Conservation (phyloP, 1,140 invertebrate species). For the Ostrea edulis region DNA sequence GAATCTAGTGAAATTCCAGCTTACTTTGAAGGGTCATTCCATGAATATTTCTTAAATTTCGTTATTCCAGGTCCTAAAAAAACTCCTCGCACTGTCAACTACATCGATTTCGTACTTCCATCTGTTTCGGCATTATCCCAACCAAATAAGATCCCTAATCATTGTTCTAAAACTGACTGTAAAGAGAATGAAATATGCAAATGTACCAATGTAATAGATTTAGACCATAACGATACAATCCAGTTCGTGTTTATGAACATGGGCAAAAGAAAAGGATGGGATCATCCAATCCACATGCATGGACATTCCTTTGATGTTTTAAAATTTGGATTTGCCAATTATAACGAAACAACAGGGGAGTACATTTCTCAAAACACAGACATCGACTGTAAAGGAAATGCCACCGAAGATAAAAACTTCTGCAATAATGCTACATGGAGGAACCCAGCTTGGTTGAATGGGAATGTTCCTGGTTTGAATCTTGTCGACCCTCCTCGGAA, state of each 20-base stretch:
- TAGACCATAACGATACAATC: slow-evolving; percentile 57
- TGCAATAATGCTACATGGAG: slow-evolving; percentile 61
- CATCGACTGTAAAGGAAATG: slow-evolving; percentile 59
- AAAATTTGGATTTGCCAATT: slow-evolving; percentile 78
- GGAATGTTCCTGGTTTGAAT: slow-evolving; percentile 59
- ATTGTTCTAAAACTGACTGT: slow-evolving; percentile 48
- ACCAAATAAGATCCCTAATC: slow-evolving; percentile 44
- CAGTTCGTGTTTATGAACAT: slow-evolving; percentile 64
- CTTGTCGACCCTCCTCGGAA: slow-evolving; percentile 83
- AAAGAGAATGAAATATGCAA: slow-evolving; percentile 55
- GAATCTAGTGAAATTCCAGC: not conserved
- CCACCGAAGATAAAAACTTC: slow-evolving; percentile 17
- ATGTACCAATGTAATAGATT: slow-evolving; percentile 50
- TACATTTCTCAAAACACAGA: slow-evolving; percentile 52
- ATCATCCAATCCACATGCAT: slow-evolving; percentile 87
- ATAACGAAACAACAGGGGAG: slow-evolving; percentile 71
- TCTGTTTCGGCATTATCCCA: slow-evolving; percentile 58
- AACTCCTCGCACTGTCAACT: slow-evolving; percentile 46
- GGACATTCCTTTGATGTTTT: slow-evolving; percentile 87
- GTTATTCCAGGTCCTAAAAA: slow-evolving; percentile 42
- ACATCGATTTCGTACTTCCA: slow-evolving; percentile 48
- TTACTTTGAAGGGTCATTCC: slow-evolving; percentile 32
- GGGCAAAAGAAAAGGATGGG: slow-evolving; percentile 82
- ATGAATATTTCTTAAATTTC: slow-evolving; percentile 63
- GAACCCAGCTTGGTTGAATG: slow-evolving; percentile 55